Evolutionary conservation across 1,140 invertebrate species (phyloP).

Genomic region (Penaeus chinensis): DNA sequence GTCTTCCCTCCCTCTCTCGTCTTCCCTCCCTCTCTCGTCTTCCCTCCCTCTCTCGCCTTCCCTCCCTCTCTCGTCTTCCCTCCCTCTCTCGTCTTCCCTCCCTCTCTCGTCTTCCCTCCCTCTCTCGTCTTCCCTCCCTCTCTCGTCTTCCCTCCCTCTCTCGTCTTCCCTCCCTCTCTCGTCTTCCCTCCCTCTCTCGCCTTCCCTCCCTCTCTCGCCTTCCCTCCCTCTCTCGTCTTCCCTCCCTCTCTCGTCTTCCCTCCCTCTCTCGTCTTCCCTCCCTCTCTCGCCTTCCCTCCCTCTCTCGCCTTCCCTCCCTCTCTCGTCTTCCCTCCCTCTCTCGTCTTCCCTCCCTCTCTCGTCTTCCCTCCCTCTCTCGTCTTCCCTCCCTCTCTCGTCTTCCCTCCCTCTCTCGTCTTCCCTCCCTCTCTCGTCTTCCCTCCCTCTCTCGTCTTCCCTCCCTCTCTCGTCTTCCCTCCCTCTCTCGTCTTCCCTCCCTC

Average conservation of each 20-base stretch:
- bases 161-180: not conserved
- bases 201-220: not conserved
- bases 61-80: not conserved
- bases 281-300: too few relatives aligned
- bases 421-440: too few relatives aligned
- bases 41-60: not conserved
- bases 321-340: not conserved
- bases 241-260: too few relatives aligned
- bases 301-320: too few relatives aligned
- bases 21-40: not conserved
- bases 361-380: not conserved
- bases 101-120: not conserved
- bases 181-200: not conserved
- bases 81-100: not conserved
- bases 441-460: too few relatives aligned
- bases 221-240: not conserved
- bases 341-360: too few relatives aligned
- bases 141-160: too few relatives aligned
- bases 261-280: too few relatives aligned
- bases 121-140: not conserved
- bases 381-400: not conserved
- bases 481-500: too few relatives aligned
- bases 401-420: not conserved
- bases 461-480: too few relatives aligned
- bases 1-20: not conserved